Conservation (phyloP, 1,140 invertebrate genomes). For the Platorchestia sp. region DNA sequence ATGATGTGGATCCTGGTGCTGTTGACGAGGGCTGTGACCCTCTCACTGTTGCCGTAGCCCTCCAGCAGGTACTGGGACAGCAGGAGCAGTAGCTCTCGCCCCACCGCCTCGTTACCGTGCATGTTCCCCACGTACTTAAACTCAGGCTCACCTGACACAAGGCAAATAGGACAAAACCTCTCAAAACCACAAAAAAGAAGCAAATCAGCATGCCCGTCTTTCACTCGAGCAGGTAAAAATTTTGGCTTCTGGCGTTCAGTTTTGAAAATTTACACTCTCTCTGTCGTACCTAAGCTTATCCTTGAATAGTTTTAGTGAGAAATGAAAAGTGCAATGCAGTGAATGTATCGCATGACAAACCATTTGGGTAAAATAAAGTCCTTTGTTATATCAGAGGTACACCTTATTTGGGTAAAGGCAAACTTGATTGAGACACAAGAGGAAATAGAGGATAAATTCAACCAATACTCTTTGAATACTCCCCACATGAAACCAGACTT, state of each 20-base stretch:
- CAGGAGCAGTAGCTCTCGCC: conserved; percentile 86
- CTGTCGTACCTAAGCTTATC: background rate
- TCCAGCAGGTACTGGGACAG: conserved; percentile 90
- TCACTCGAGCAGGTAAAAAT: background rate
- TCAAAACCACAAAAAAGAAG: background rate
- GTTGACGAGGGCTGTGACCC: conserved; percentile 84
- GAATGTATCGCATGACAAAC: too few species aligned
- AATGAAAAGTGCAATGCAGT: background rate
- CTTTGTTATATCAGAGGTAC: too few species aligned
- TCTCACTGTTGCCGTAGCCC: conserved; percentile 81
- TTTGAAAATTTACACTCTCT: background rate
- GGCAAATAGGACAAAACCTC: background rate
- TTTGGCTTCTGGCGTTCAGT: background rate
- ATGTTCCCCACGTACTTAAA: conserved; percentile 96
- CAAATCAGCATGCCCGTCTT: background rate
- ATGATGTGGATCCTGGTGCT: conserved; percentile 90
- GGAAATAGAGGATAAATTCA: too few species aligned
- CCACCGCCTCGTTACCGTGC: conserved; percentile 97
- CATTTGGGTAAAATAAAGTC: too few species aligned
- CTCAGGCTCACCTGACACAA: conserved; percentile 81
- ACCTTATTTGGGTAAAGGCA: too few species aligned
- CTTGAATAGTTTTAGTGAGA: background rate
- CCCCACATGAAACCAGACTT: too few species aligned
- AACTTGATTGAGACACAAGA: too few species aligned
- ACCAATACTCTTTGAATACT: too few species aligned